Evolutionary conservation across 1,140 invertebrate species (phyloP).

Genomic region (Polyergus mexicanus): DNA sequence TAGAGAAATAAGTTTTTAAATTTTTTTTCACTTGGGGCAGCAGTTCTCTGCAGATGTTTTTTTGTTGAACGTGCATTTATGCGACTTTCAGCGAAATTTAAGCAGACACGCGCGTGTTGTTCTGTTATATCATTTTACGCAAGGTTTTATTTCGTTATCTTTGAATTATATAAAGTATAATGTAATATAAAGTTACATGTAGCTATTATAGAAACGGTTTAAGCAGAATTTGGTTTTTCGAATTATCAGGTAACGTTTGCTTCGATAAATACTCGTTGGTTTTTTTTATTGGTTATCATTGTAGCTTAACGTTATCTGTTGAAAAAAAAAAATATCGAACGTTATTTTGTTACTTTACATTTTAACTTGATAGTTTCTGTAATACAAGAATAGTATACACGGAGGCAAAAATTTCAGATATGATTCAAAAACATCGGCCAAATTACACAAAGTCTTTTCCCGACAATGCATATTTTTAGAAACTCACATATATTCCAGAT

Average conservation of each 20-base stretch:
- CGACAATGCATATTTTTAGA: background rate
- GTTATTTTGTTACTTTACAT: background rate
- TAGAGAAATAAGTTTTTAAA: background rate
- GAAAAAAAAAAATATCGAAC: background rate
- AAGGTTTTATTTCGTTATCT: background rate
- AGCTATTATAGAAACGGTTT: background rate
- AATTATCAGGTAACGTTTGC: slow-evolving; percentile 19
- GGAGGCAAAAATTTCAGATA: background rate
- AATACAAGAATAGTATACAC: too few relatives aligned
- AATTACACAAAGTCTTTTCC: background rate
- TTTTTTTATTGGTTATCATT: background rate
- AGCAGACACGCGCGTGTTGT: slow-evolving; percentile 13
- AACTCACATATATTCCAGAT: slow-evolving; percentile 15
- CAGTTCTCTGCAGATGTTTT: slow-evolving; percentile 35
- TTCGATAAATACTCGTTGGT: background rate
- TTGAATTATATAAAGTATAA: background rate
- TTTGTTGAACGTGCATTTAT: background rate
- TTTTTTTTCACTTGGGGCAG: slow-evolving; percentile 3
- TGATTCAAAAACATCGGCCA: background rate
- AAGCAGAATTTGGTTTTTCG: slow-evolving; percentile 16
- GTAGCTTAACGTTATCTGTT: background rate
- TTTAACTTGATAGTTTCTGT: too few relatives aligned
- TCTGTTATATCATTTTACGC: slow-evolving; percentile 4
- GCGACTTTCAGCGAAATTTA: slow-evolving; percentile 20
- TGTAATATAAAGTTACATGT: background rate